Base-by-base conservation (phyloP, 2,888 invertebrate genomes). In the Cordylochernes scorpioides region DNA sequence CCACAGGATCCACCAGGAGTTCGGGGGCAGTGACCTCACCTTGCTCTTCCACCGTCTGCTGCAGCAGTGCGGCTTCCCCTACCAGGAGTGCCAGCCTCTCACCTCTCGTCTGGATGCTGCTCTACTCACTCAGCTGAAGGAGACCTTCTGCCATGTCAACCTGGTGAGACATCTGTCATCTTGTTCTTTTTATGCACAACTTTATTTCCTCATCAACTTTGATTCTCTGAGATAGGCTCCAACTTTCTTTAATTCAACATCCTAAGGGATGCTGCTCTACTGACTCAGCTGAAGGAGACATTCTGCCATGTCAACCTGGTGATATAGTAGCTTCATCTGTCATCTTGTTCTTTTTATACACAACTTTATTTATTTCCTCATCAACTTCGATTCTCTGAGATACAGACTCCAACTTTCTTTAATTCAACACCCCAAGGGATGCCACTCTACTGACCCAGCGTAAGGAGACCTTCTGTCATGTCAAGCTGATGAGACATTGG, bases 21-120 rank as follows among this genome's bases (percentile, higher is more conserved):
- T 80, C 48, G 86, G 86, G 3, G 77, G 82, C 3, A 72, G 73
- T 8, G 88, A 91, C 55, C 71, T 88, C 1, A 77, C 82, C 0
- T 75, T 82, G 50, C 69, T 75, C 5, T 67, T 88, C 43, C 69
- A 71, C 29, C 78, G 80, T 71, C 60, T 88, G 40, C 59, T 88
- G 15, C 72, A 73, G 41, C 78, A 78, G 49, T 75, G 75, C 45
- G 73, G 77, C 3, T 84, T 88, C 49, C 84, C 84, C 0, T 80
- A 82, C 15, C 25, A 24, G 4, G 28, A 24, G 32, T 78, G 77
- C 55, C 65, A 65, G 45, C 69, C 72, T 42, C 29, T 32, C 13
- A 60, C 60, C 30, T 63, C 68, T 37, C 67, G 69, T 36, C 57
- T 70, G 42, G 84, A 84, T 54, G 71, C 73, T 0, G 60, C 49